phyloP scores from a whole-genome alignment of 2,113 vertebrate genomes.

The Lagopus leucura region DNA sequence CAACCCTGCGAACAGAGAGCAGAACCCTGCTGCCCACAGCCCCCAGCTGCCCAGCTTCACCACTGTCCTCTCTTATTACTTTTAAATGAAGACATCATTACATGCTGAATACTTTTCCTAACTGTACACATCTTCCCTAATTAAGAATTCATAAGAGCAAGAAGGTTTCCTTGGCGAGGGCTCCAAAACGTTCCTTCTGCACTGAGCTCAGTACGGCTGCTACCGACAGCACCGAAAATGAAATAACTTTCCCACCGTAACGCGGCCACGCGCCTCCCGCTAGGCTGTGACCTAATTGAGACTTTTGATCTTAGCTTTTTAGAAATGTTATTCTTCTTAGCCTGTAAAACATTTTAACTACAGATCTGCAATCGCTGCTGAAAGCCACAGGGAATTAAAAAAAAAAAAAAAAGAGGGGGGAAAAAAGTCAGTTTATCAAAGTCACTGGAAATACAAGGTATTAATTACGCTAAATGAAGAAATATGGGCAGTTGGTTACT shows the following conservation, averaged over 20 bases:
- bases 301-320: conserved; percentile 79
- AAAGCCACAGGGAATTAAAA: conserved; percentile 60
- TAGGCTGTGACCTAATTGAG: conserved; percentile 79
- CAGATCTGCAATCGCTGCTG: conserved; percentile 66
- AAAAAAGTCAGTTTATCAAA: conserved; percentile 76
- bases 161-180: conserved; percentile 52
- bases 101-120: conserved; percentile 25
- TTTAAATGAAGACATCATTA: conserved; percentile 23
- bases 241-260: conserved; percentile 79
- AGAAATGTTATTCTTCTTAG: conserved; percentile 75
- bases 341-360: conserved; percentile 76
- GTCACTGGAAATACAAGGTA: conserved; percentile 80
- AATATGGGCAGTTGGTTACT: conserved; percentile 78
- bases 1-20: neutral
- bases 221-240: conserved; percentile 63
- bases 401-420: neutral
- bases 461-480: conserved; percentile 90
- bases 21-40: neutral
- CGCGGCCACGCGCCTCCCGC: conserved; percentile 78
- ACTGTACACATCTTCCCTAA: neutral
- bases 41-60: conserved; percentile 26
- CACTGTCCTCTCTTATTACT: neutral
- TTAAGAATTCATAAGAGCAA: conserved; percentile 22
- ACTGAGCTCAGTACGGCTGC: conserved; percentile 13
- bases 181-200: conserved; percentile 31